phyloP scores from a whole-genome alignment of 2,888 invertebrate species.

The Protonemura montana region DNA sequence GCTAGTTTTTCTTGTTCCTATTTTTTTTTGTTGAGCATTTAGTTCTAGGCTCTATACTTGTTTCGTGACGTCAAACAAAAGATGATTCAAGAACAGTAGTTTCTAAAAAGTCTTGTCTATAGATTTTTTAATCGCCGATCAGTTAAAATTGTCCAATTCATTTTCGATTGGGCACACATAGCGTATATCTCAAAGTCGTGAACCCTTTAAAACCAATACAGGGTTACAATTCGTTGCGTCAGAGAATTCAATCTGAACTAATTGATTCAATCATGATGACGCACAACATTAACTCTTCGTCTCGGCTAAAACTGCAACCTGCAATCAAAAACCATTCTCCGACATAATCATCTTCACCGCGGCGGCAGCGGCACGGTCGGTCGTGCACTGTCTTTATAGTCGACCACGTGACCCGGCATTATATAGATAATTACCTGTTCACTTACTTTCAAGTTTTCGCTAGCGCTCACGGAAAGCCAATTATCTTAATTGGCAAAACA shows the following conservation, averaged over 20 bases:
- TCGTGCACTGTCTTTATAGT: neutral
- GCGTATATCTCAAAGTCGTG: too few species aligned
- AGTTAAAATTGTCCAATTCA: neutral
- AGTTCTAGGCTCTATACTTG: neutral
- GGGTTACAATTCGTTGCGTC: neutral
- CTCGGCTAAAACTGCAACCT: neutral
- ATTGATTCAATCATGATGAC: neutral
- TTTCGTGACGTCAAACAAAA: neutral
- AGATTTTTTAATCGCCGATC: neutral
- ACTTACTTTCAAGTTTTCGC: constrained; percentile 12
- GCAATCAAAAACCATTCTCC: neutral
- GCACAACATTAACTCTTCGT: neutral
- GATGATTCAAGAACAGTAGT: neutral
- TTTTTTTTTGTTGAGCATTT: neutral
- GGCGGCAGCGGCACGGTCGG: neutral
- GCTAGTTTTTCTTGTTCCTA: neutral
- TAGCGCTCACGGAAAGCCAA: neutral
- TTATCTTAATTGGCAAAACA: constrained; percentile 12
- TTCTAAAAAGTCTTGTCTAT: neutral
- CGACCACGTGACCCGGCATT: neutral
- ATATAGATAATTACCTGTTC: constrained; percentile 12
- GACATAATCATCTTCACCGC: neutral
- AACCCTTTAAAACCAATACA: neutral
- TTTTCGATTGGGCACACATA: neutral
- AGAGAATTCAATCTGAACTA: neutral